phyloP scores from a whole-genome alignment of 2,113 vertebrate species.

The Sinocyclocheilus maitianheensis region DNA sequence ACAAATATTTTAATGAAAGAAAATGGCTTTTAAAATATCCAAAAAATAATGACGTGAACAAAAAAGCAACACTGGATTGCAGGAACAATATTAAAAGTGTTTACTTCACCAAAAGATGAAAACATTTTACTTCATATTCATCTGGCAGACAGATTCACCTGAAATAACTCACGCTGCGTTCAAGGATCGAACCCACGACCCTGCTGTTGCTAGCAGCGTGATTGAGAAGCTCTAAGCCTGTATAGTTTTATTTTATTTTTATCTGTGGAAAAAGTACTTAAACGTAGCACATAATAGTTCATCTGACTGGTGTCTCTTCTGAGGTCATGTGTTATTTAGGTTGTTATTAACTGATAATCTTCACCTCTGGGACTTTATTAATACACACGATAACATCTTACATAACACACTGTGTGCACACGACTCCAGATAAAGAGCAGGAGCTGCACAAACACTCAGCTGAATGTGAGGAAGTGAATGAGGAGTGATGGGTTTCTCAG shows the following conservation, averaged over 20 bases:
- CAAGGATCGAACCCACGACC: too few species aligned
- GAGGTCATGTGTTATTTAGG: not conserved
- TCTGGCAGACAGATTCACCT: not conserved
- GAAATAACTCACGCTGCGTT: not conserved
- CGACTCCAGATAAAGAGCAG: too few species aligned
- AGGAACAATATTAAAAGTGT: not conserved
- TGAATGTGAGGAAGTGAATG: too few species aligned
- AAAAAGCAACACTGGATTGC: not conserved
- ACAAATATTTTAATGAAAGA: constrained; percentile 10
- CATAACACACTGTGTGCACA: not conserved
- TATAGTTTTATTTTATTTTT: too few species aligned
- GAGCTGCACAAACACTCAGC: too few species aligned
- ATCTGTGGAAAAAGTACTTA: too few species aligned
- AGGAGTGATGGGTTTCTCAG: too few species aligned
- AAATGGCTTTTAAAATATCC: not conserved
- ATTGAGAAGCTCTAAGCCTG: too few species aligned
- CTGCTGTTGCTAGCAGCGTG: not conserved
- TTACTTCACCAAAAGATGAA: not conserved
- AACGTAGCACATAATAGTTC: not conserved
- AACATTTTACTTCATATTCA: not conserved
- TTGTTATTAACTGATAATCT: not conserved
- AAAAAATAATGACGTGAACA: not conserved
- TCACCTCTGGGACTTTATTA: not conserved
- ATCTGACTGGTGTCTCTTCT: not conserved
- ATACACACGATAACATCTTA: not conserved